These are phyloP conservation scores for Aeoliscus strigatus DNA, from an alignment of 2,797 vertebrate genomes.

Conservation along the genomic window DNA sequence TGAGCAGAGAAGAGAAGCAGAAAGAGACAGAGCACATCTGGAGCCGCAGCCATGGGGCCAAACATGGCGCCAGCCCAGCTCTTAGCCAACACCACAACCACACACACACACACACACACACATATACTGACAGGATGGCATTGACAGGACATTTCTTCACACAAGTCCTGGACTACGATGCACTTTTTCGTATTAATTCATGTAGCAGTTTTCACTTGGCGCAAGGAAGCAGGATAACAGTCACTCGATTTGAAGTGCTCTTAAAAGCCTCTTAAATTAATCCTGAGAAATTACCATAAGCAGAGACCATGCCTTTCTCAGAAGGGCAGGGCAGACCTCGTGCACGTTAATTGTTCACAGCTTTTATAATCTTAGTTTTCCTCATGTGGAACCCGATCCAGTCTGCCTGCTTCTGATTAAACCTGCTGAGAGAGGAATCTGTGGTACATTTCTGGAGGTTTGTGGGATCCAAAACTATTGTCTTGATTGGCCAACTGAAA, in stretches of 20 bases:
- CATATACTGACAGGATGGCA: constrained; percentile 9
- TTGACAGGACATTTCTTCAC: constrained; percentile 15
- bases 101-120: constrained; percentile 34
- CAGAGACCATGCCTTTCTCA: constrained; percentile 51
- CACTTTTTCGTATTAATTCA: constrained; percentile 1
- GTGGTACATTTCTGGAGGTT: constrained; percentile 31
- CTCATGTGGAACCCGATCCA: constrained; percentile 53
- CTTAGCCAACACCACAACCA: constrained; percentile 52
- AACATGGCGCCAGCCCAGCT: constrained; percentile 65
- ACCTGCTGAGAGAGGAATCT: constrained; percentile 33
- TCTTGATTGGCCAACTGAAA: constrained; percentile 41
- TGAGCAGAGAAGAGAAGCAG: constrained; percentile 21
- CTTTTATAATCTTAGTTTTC: constrained; percentile 62
- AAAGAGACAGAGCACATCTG: constrained; percentile 73
- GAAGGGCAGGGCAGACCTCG: constrained; percentile 44
- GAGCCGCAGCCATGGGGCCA: constrained; percentile 53
- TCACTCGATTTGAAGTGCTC: constrained; percentile 37
- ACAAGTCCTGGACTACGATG: constrained; percentile 1
- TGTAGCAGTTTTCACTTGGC: constrained; percentile 10
- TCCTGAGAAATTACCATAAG: constrained; percentile 61
- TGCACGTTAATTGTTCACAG: constrained; percentile 68
- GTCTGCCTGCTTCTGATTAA: constrained; percentile 67
- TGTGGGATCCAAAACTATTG: constrained; percentile 37
- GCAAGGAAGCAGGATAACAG: constrained; percentile 27
- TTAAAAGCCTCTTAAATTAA: constrained; percentile 64